A percentile compares a stretch with the other conserved stretches of the same genome.
Evolutionary conservation across 2,797 vertebrate species (phyloP).

Genomic region (Sternarchorhynchus goeldii): DNA sequence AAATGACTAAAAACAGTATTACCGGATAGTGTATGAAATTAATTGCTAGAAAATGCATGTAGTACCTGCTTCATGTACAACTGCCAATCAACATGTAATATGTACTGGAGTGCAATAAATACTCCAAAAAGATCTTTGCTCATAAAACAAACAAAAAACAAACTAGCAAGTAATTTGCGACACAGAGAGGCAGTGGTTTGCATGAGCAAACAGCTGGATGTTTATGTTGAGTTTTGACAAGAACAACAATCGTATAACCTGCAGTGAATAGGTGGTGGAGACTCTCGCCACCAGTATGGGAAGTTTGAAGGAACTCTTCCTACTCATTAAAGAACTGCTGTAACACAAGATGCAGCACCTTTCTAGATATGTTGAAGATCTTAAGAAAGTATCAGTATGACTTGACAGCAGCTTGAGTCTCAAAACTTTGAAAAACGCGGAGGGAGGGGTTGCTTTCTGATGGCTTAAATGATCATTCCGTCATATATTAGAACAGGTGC

Average conservation of each 20-base stretch:
- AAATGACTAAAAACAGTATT: too few relatives aligned
- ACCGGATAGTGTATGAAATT: not conserved
- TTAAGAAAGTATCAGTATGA: conserved; percentile 22
- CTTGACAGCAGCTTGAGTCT: conserved; percentile 12
- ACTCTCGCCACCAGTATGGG: not conserved
- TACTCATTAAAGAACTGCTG: conserved; percentile 21
- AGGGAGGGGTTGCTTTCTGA: too few relatives aligned
- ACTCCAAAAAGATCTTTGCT: too few relatives aligned
- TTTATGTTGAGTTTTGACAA: conserved; percentile 19
- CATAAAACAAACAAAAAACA: too few relatives aligned
- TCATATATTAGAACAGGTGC: not conserved
- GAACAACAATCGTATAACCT: not conserved
- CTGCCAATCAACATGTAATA: too few relatives aligned
- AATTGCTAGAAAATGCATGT: not conserved
- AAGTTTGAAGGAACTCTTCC: not conserved
- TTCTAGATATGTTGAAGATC: conserved; percentile 14
- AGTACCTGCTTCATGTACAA: too few relatives aligned
- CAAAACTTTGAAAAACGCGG: conserved; percentile 14
- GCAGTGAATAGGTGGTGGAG: not conserved
- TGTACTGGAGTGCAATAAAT: too few relatives aligned
- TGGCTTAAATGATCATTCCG: too few relatives aligned
- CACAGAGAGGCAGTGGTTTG: not conserved
- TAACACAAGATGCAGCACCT: conserved; percentile 13
- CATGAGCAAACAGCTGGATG: not conserved
- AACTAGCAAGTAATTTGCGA: not conserved